Conservation (phyloP, 2,888 invertebrate genomes). For the Ornithoptera priamus region DNA sequence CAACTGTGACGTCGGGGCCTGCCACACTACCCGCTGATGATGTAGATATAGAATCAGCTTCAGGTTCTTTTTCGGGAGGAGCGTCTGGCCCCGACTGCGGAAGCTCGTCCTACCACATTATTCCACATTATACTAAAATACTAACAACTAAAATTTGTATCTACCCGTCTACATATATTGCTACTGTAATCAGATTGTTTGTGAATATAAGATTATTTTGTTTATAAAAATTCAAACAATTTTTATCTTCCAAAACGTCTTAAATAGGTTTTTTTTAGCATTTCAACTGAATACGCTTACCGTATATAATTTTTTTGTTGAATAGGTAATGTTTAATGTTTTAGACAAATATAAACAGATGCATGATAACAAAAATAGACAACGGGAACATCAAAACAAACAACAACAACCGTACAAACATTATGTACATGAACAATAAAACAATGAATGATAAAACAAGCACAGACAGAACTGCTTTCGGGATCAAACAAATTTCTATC, state of each 20-base stretch:
- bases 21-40: constrained; percentile 65
- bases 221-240: too few relatives aligned
- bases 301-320: neutral
- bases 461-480: constrained; percentile 11
- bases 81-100: constrained; percentile 67
- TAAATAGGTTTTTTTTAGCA: too few relatives aligned
- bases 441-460: constrained; percentile 18
- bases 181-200: too few relatives aligned
- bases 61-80: constrained; percentile 54
- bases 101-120: constrained; percentile 58
- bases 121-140: neutral
- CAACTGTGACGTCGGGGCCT: constrained; percentile 66
- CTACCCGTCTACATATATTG: too few relatives aligned
- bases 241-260: too few relatives aligned
- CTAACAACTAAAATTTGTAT: too few relatives aligned
- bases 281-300: neutral
- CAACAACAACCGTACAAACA: constrained; percentile 4
- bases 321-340: neutral
- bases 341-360: constrained; percentile 1
- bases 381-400: constrained; percentile 6
- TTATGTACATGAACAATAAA: constrained; percentile 13
- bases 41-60: constrained; percentile 62
- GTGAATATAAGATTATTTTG: too few relatives aligned
- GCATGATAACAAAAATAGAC: neutral
- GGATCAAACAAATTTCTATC: constrained; percentile 4